Evolutionary conservation across 1,140 invertebrate species (phyloP).

Genomic region (Chymomyza costata): DNA sequence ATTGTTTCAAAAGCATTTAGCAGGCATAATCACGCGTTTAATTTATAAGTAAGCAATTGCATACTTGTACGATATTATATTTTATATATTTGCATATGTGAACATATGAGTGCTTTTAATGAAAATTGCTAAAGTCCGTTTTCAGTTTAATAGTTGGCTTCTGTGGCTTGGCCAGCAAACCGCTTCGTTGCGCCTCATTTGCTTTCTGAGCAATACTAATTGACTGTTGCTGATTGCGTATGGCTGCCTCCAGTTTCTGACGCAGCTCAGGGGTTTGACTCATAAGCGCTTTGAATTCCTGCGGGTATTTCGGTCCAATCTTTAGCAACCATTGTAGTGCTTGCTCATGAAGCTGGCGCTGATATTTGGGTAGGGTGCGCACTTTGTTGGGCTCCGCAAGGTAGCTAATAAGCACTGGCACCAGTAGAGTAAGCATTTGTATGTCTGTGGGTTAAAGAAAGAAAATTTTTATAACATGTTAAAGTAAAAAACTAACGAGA

Average conservation of each 20-base stretch:
- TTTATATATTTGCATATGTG: constrained; percentile 6
- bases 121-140: constrained; percentile 96
- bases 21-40: constrained; percentile 15
- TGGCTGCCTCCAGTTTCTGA: constrained; percentile 88
- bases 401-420: constrained; percentile 92
- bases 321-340: constrained; percentile 91
- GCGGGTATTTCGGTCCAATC: constrained; percentile 92
- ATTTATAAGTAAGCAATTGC: no score
- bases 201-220: constrained; percentile 76
- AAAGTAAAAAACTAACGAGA: no score
- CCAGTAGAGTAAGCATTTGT: constrained; percentile 89
- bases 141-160: constrained; percentile 94
- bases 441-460: constrained; percentile 80
- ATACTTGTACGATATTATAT: no score
- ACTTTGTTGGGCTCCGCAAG: constrained; percentile 83
- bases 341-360: constrained; percentile 86
- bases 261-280: constrained; percentile 86
- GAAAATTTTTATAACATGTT: no score
- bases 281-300: constrained; percentile 95
- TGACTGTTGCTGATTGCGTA: constrained; percentile 84
- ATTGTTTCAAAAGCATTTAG: constrained; percentile 33
- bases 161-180: constrained; percentile 77
- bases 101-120: constrained; percentile 32
- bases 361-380: constrained; percentile 80
- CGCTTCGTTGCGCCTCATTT: constrained; percentile 69